phyloP scores from a whole-genome alignment of 2,113 vertebrate genomes.

The Tinamus guttatus region DNA sequence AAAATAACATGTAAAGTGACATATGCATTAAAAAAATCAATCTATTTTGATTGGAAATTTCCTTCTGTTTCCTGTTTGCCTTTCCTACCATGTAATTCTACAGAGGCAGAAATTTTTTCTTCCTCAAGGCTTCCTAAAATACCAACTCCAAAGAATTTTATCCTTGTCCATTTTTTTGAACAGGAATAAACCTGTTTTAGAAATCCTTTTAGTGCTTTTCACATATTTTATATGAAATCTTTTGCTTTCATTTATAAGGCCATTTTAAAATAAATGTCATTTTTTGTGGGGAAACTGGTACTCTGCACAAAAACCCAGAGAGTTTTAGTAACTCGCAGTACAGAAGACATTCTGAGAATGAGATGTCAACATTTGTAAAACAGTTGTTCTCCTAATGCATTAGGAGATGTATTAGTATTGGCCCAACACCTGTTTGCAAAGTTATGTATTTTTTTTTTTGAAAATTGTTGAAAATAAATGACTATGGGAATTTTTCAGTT shows the following conservation, averaged over 20 bases:
- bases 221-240: neutral
- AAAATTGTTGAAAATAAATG: neutral
- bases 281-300: neutral
- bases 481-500: neutral
- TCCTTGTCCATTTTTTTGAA: neutral
- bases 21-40: neutral
- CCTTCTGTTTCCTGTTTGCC: neutral
- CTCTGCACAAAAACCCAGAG: neutral
- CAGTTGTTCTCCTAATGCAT: neutral
- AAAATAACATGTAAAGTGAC: neutral
- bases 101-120: neutral
- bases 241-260: neutral
- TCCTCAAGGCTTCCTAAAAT: neutral
- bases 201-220: neutral
- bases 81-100: neutral
- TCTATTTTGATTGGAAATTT: neutral
- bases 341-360: neutral
- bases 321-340: neutral
- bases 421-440: neutral
- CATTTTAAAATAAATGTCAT: neutral
- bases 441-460: neutral
- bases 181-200: neutral
- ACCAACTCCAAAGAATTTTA: neutral
- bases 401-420: neutral
- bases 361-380: neutral